Conservation (phyloP, 2,797 vertebrate genomes). For the Sardinella longiceps region DNA sequence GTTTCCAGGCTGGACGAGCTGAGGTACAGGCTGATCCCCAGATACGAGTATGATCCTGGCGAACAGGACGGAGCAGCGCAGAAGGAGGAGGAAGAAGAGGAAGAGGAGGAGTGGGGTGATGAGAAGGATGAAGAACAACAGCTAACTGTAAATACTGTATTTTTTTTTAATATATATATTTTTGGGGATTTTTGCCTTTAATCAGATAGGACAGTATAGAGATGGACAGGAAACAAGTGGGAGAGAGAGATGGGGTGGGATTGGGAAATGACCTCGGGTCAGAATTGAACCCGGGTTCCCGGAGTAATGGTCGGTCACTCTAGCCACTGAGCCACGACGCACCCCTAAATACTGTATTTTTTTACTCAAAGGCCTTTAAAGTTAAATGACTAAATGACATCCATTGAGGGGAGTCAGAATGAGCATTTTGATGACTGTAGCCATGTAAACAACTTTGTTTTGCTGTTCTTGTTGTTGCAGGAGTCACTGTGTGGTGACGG, state of each 20-base stretch:
- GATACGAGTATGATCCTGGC: neutral
- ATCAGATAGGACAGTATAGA: too few relatives aligned
- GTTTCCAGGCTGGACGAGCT: neutral
- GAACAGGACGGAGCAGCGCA: neutral
- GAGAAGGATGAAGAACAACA: neutral
- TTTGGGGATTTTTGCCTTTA: too few relatives aligned
- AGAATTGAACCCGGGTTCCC: too few relatives aligned
- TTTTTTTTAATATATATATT: too few relatives aligned
- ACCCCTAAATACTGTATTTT: too few relatives aligned
- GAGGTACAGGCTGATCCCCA: neutral
- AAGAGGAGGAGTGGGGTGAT: neutral
- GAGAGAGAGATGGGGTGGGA: too few relatives aligned
- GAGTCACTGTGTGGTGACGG: neutral
- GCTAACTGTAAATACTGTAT: neutral
- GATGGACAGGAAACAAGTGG: too few relatives aligned
- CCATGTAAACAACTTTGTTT: neutral
- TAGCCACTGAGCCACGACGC: too few relatives aligned
- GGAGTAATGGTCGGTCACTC: too few relatives aligned
- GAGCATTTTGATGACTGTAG: neutral
- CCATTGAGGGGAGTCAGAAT: neutral
- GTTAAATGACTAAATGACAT: neutral
- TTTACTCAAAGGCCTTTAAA: neutral
- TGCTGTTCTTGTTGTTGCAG: slow-evolving; percentile 1
- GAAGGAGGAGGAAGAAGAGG: neutral
- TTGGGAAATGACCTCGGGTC: too few relatives aligned